Percentiles rank a stretch among this genome's conserved stretches.
Conservation (phyloP, 2,113 vertebrate genomes). For the Zosterops japonicus region DNA sequence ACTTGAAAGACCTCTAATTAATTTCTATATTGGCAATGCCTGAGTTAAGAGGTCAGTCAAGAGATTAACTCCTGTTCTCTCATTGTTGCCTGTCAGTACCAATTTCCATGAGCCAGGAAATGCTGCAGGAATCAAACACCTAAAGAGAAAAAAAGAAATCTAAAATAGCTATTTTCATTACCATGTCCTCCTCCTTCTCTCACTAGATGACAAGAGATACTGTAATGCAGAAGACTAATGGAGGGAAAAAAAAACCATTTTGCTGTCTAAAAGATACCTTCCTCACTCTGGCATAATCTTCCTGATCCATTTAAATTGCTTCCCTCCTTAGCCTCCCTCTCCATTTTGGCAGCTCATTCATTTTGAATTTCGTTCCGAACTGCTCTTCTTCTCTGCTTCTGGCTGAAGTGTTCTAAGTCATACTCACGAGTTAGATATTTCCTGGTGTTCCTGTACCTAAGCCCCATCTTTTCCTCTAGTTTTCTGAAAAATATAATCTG, state of each 20-base stretch:
- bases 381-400: background rate
- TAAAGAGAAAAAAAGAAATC: background rate
- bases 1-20: constrained; percentile 52
- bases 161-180: constrained; percentile 29
- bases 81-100: background rate
- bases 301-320: constrained; percentile 10
- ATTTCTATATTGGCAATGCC: constrained; percentile 39
- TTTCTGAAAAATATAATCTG: constrained; percentile 2
- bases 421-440: background rate
- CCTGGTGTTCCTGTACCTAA: background rate
- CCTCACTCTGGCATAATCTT: background rate
- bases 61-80: constrained; percentile 12
- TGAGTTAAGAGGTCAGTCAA: constrained; percentile 8
- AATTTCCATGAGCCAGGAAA: background rate
- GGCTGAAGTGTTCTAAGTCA: background rate
- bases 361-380: constrained; percentile 7
- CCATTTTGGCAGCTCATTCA: background rate
- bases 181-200: background rate
- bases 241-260: background rate
- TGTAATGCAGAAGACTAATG: constrained; percentile 4
- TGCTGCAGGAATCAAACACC: background rate
- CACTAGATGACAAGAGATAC: background rate
- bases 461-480: background rate
- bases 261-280: background rate
- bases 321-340: background rate